These are phyloP conservation scores for Drosophila fulvimacula DNA, from an alignment of 2,888 invertebrate species.

Conservation along the genomic window DNA sequence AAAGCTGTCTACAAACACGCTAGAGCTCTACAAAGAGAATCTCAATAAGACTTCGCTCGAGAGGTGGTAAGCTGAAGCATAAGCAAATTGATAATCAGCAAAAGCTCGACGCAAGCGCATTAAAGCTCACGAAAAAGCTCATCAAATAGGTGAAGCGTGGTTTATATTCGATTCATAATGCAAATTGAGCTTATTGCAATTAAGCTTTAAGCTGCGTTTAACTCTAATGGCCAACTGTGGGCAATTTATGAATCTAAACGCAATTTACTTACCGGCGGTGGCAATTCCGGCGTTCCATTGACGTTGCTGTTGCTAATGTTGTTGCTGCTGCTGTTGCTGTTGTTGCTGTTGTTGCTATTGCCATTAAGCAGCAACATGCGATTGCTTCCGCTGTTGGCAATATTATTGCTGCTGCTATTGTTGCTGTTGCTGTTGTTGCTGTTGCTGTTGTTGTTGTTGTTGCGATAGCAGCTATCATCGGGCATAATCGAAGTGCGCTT, in stretches of 20 bases:
- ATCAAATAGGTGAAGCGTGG: no score
- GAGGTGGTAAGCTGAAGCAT: neutral
- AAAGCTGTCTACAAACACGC: neutral
- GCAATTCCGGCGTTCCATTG: constrained; percentile 63
- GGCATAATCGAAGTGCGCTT: constrained; percentile 83
- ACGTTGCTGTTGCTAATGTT: constrained; percentile 26
- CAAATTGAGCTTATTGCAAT: neutral
- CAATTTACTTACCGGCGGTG: constrained; percentile 79
- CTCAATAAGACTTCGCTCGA: neutral
- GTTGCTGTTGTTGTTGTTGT: constrained; percentile 50
- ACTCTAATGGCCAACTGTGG: neutral
- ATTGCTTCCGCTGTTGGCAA: constrained; percentile 51
- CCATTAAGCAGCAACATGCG: constrained; percentile 57
- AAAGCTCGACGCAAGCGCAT: neutral
- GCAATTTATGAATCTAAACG: constrained; percentile 3
- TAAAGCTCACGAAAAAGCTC: neutral
- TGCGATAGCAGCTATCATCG: constrained; percentile 83
- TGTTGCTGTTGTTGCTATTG: constrained; percentile 35
- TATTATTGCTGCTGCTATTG: constrained; percentile 31
- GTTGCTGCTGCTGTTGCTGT: constrained; percentile 28
- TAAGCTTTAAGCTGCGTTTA: neutral
- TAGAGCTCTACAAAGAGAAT: neutral
- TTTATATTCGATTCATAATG: neutral
- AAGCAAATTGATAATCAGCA: neutral
- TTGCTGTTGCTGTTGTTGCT: constrained; percentile 28